Base-by-base conservation (phyloP, 2,113 vertebrate genomes). In the Butorides virescens region DNA sequence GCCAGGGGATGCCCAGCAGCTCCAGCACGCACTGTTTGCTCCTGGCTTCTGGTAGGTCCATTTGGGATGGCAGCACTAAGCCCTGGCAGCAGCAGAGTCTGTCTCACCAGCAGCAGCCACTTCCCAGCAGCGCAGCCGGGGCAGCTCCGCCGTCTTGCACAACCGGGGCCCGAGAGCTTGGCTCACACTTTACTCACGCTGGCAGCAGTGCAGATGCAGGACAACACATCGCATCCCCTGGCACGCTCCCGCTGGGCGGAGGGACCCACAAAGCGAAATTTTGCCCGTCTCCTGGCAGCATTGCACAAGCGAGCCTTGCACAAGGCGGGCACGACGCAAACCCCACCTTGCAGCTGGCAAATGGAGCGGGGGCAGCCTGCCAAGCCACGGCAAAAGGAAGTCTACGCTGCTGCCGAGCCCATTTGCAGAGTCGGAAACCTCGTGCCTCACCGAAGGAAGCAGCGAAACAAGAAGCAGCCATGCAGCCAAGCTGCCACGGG, bases 401-500 rank as follows among this genome's bases (percentile, higher is more conserved):
- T 47, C 70, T 9, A 13, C 0, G 6, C 67, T 32, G 46, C 25
- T 5, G 10, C 49, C 1, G 4, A 75, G 63, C 22, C 74, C 36
- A 0, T 5, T 19, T 4, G 16, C 59, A 5, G 20, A 21, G 55
- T 15, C 2, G 0, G 59, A 68, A 76, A n/a, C 44, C 49, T 89
- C 3, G 0, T 1, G 0, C 49, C 71, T 59, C 0, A 1, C 65
- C 9, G 5, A 86, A 61, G 37, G 42, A 71, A 62, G 63, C 3
- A 1, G 10, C 0, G 1, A 22, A 72, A 47, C 19, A 18, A 67
- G 90, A 11, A 67, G 59, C 44, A 36, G 59, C 29, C 17, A 0
- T 0, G 18, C 0, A 3, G 70, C 44, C 68, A n/a, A 73, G 53
- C 58, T 34, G 58, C 63, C 68, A 11, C 2, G 23, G 47, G 32